Evolutionary conservation across 2,113 vertebrate genomes (phyloP), one percentile per base, ranked within the genome.

Genomic region (Copsychus sechellarum): DNA sequence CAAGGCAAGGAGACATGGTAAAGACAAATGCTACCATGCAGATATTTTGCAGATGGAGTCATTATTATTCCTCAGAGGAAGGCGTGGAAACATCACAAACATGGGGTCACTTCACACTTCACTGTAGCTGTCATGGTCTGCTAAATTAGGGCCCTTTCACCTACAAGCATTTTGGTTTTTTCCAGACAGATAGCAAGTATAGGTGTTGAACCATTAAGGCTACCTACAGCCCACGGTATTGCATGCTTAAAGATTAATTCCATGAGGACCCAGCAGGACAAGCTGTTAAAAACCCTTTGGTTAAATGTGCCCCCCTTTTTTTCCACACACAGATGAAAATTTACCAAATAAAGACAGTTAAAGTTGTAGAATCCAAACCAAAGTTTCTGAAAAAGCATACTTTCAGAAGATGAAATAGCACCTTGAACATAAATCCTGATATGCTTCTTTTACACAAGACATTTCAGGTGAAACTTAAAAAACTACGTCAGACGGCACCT

Each of bases 1-100:
- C 1, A 5, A 65, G 71, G 50, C 71, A 77, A 80, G 56, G 33
- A 93, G 34, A 51, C 51, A 81, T 8, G 22, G 43, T 86, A 56
- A 92, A 97, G 72, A 77, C 43, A 93, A 86, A 83, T 62, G 34
- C 16, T 78, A 91, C 43, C 66, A 53, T 13, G 36, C n/a, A 88
- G 61, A 79, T 28, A 83, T 34, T 93, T 43, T 94, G 65, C 65
- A 91, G 81, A 94, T 79, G 29, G 69, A 72, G 40, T 72, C n/a
- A 79, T 60, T 74, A 86, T 62, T 89, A 74, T 81, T 95, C 71
- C 74, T 83, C 42, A 70, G 47, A 51, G 67, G 67, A 91, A 81
- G 17, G 31, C 38, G 51, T 71, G 80, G 86, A 84, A 92, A 74
- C 56, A 84, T 71, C 56, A 80, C 76, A 86, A 66, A 82, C 64